Evolutionary conservation across 2,888 invertebrate species (phyloP).

Genomic region (Euspilapteryx auroguttella): DNA sequence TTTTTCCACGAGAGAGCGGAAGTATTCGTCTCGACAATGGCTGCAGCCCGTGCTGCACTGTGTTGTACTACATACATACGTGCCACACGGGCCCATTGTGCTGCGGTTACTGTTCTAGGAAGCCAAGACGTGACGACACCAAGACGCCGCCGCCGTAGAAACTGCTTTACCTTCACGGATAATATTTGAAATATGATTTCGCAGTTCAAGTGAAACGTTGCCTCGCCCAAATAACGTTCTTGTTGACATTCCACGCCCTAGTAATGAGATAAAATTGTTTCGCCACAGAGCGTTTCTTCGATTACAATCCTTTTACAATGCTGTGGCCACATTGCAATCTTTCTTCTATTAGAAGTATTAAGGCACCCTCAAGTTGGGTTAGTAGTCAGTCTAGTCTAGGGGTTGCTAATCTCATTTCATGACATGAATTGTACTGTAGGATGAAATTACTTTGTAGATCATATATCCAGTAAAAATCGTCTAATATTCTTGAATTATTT

Average conservation of each 20-base stretch:
- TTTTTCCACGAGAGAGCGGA: slow-evolving; percentile 60
- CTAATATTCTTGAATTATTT: slow-evolving; percentile 4
- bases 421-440: slow-evolving; percentile 8
- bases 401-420: slow-evolving; percentile 32
- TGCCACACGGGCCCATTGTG: not conserved
- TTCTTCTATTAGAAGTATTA: too few species aligned
- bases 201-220: too few species aligned
- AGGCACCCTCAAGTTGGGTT: slow-evolving; percentile 10
- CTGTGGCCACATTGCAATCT: too few species aligned
- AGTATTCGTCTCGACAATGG: slow-evolving; percentile 46
- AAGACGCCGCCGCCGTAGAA: not conserved
- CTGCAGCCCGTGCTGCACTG: slow-evolving; percentile 34
- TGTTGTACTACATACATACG: slow-evolving; percentile 14
- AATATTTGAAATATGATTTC: too few species aligned
- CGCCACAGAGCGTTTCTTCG: not conserved
- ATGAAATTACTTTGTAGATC: slow-evolving; percentile 16
- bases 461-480: too few species aligned
- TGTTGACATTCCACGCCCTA: not conserved
- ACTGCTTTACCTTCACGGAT: not conserved
- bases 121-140: not conserved
- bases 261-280: not conserved
- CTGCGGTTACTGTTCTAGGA: not conserved
- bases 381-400: slow-evolving; percentile 17
- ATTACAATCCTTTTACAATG: not conserved
- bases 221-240: too few species aligned